Percentiles rank a stretch among this genome's conserved stretches.
Evolutionary conservation across 2,113 vertebrate genomes (phyloP).

Genomic region (Paramisgurnus dabryanus): DNA sequence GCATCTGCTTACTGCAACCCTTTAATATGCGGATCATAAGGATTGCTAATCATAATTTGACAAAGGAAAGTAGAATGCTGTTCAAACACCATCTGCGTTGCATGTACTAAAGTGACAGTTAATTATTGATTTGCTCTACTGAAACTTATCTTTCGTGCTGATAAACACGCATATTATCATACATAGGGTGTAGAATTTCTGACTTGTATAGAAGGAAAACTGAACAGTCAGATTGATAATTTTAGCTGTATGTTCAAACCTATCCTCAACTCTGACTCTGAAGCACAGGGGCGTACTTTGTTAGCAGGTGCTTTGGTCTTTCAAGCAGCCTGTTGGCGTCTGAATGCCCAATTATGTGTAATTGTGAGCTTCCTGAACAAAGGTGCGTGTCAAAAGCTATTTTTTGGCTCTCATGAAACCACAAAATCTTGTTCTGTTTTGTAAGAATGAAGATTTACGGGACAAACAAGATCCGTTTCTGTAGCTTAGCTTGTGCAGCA

Average conservation of each 20-base stretch:
- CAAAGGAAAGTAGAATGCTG: neutral
- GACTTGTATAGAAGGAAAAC: neutral
- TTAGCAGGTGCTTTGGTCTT: constrained; percentile 6
- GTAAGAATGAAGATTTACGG: constrained; percentile 17
- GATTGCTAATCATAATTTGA: neutral
- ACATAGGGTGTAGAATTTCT: neutral
- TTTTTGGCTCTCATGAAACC: constrained; percentile 2
- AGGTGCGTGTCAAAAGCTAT: neutral
- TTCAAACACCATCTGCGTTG: neutral
- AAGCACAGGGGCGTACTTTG: neutral
- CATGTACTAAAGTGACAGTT: neutral
- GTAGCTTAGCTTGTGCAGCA: too few relatives aligned
- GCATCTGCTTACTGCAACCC: neutral
- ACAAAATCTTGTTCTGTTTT: neutral
- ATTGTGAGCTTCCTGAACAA: constrained; percentile 32
- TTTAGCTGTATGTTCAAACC: neutral
- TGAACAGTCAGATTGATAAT: neutral
- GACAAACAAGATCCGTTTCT: constrained; percentile 12
- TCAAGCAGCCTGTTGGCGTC: constrained; percentile 20
- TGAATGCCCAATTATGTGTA: constrained; percentile 10
- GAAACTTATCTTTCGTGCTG: neutral
- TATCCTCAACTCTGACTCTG: neutral
- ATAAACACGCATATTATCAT: neutral
- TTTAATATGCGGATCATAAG: constrained; percentile 12
- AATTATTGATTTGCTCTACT: neutral